These are phyloP conservation scores for Dicroscelio sp. DNA, from an alignment of 2,888 invertebrate genomes.

Conservation along the genomic window DNA sequence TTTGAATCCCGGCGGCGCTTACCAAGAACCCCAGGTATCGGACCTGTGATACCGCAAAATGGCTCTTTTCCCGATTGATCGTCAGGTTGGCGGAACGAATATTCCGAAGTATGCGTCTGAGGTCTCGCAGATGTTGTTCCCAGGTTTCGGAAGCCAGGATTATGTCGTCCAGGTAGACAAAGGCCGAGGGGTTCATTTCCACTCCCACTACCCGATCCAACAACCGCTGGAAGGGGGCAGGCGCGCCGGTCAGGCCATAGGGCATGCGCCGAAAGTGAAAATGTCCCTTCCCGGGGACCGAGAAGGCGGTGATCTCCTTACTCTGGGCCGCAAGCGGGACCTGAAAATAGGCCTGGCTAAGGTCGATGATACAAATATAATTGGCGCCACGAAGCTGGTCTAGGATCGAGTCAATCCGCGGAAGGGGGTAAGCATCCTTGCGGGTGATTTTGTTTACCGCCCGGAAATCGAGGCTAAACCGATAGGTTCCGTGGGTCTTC, in stretches of 20 bases:
- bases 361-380: background rate
- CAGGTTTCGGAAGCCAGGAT: constrained; percentile 4
- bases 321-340: background rate
- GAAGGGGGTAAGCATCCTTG: too few species aligned
- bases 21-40: constrained; percentile 35
- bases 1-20: background rate
- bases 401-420: too few species aligned
- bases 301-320: background rate
- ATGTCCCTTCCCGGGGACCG: background rate
- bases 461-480: too few species aligned
- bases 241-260: too few species aligned
- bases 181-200: background rate
- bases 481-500: background rate
- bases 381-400: background rate
- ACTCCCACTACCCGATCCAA: background rate
- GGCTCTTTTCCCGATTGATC: background rate
- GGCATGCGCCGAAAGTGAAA: background rate
- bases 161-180: background rate
- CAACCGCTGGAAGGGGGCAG: constrained; percentile 23
- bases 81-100: background rate
- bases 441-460: too few species aligned
- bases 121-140: background rate
- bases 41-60: constrained; percentile 10
- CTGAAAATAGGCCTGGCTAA: background rate
- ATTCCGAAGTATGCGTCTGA: background rate